Conservation (phyloP, 2,797 vertebrate genomes). For the Alfaro cultratus region DNA sequence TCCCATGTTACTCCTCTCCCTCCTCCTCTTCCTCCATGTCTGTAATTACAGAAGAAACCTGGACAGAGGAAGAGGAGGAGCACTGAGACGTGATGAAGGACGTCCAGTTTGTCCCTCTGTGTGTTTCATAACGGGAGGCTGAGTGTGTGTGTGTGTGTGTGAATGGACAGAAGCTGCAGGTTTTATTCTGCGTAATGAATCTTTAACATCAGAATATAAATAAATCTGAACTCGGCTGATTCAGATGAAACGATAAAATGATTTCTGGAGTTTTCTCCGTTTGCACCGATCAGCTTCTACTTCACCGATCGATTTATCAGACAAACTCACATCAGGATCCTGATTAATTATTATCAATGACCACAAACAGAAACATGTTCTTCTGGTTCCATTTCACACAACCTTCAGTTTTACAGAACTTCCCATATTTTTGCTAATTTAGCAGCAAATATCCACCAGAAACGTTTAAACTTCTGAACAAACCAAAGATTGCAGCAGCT, state of each 20-base stretch:
- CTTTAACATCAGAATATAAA: neutral
- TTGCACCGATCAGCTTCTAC: too few relatives aligned
- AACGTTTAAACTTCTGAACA: neutral
- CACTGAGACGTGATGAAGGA: too few relatives aligned
- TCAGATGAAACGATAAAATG: neutral
- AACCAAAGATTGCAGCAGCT: neutral
- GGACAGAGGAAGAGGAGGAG: constrained; percentile 12
- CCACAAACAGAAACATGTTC: too few relatives aligned
- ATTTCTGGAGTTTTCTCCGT: too few relatives aligned
- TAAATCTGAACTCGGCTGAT: neutral
- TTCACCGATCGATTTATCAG: neutral
- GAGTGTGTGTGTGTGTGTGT: neutral
- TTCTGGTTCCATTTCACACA: too few relatives aligned
- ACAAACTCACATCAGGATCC: too few relatives aligned
- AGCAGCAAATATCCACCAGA: neutral
- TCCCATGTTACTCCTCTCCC: constrained; percentile 42
- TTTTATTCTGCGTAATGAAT: neutral
- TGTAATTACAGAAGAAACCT: constrained; percentile 58
- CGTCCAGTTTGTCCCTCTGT: constrained; percentile 3
- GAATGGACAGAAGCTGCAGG: neutral
- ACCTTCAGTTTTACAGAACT: neutral
- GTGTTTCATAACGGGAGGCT: neutral
- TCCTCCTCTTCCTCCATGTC: constrained; percentile 17
- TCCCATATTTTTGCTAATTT: neutral
- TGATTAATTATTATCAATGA: neutral